Evolutionary conservation across 2,888 invertebrate genomes (phyloP), one percentile per base, ranked within the genome.

Genomic region (Aspidiotus rigidus): DNA sequence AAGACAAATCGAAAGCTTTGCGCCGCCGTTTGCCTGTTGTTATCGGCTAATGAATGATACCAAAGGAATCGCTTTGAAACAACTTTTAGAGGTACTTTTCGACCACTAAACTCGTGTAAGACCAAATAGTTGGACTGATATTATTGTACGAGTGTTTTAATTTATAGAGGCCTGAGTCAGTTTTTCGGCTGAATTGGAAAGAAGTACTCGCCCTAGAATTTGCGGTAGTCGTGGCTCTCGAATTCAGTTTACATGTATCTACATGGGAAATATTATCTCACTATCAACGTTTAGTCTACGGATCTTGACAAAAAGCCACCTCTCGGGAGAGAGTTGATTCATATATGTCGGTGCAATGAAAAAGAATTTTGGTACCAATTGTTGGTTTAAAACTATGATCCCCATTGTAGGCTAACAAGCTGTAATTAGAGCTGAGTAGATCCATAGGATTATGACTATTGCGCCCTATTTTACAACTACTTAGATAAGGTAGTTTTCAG

Each of bases 11-110:
- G 98, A 60, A 98, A 97, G 80, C 81, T 95, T 71, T 95, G 95
- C 77, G 96, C 97, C 15, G 97, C 94, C 55, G 94, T 96, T 13
- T 94, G 96, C 78, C 82, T 99, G 69, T 80, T 98, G 71, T 81
- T 99, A 13, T 92, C 97, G 53, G 94, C 97, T 54, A 99, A 83
- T 99, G 75, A 98, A 97, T 78, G 98, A 99, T 77, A 89, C 95
- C 59, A 97, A 95, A 80, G 96, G 96, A 60, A 89, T 90, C 73
- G 83, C 86, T 70, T 81, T 98, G 72, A 90, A 90, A 77, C 84
- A 86, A 63, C 82, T 97, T 55, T 89, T 98, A 72, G 95, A 97
- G 84, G 93, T 93, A 42, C 28, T 28, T 28, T 28, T 28, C 28
- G 28, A 28, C 5, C 28, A 28, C 28, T 28, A 28, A 28, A 1